Evolutionary conservation across 2,797 vertebrate genomes (phyloP), one percentile per base, ranked within the genome.

Genomic region (Bovichtus diacanthus): DNA sequence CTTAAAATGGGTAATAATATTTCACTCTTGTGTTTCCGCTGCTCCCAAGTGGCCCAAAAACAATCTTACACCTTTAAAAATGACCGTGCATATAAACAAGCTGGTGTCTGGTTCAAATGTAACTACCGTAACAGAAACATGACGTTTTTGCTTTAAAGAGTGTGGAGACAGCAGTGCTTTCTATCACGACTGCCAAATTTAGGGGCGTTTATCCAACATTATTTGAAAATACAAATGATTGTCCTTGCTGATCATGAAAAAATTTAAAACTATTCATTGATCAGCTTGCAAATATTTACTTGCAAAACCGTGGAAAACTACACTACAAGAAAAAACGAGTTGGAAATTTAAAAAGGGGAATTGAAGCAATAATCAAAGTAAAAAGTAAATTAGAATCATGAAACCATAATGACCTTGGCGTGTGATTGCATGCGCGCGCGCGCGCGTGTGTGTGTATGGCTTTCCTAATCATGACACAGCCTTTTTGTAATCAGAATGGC

Each of bases 331-430:
- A 19, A 18, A 61, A 34, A 50, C 2, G 2, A 47, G 6, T 5
- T 29, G 0, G 19, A 27, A 38, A 47, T n/a, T 19, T 13, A 3
- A 21, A 27, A 67, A 15, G 41, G 6, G 16, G 43, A 46, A 47
- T 2, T 54, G 21, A 58, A 68, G 31, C 56, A 31, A 21, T 7
- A 25, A 11, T 16, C 4, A 0, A 19, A 41, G 10, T 13, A n/a
- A 39, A 39, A 44, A 25, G 29, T 31, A 12, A 29, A 50, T 15
- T 7, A 1, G 25, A 47, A 19, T 63, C 2, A 16, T 2, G 1
- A 23, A 31, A n/a, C 62, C 43, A 25, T 69, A 76, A 70, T 80
- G 73, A 77, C 67, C 78, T 84, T 70, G 79, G 23, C 34, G 1
- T 61, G 23, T 34, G 46, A 60, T 12, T 76, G 69, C 25, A 7